Base-by-base conservation (phyloP, 2,797 vertebrate genomes). In the Chaetophractus vellerosus region DNA sequence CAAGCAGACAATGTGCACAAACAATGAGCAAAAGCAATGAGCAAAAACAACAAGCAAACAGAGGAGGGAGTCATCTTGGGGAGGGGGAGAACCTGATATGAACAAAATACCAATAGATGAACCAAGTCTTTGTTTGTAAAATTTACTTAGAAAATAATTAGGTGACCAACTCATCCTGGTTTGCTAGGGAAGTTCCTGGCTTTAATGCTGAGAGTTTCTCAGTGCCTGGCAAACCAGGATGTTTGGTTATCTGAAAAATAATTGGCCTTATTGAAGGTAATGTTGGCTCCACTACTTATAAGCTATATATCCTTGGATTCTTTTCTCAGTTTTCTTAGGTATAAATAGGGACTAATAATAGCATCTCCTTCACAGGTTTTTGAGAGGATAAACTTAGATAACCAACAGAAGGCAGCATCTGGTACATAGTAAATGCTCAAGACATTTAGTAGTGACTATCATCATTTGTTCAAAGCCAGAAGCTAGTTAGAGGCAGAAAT, bases 351-450 rank as follows among this genome's bases (percentile, higher is more conserved):
- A 19, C 15, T 33, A n/a, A 33, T 12, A 41, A 33, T 48, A 80
- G 19, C 15, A 18, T 4, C 41, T 12, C 19, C 26, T 61, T 50
- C 12, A 15, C 3, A 75, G 18, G 33, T 55, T 82, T 66, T 50
- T 74, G 4, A 23, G 72, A 68, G 31, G 55, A 78, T 63, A 48
- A 48, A 52, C 75, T 48, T 18, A 57, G 41, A 45, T 9, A 38
- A 52, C 19, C 15, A 41, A 16, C 36, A 23, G 75, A 57, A 80
- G 85, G 11, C 12, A 33, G 11, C 12, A 33, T 33, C 45, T 31
- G 0, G 6, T 14, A 2, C 0, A 2, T 4, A 6, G 14, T 1
- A 31, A 61, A 33, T 23, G 8, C 16, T 87, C n/a, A n/a, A 59
- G 78, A 76, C 16, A 45, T 4, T 68, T 26, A 4, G 31, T 12